Base-by-base conservation (phyloP, 2,113 vertebrate species). In the Scophthalmus maximus region DNA sequence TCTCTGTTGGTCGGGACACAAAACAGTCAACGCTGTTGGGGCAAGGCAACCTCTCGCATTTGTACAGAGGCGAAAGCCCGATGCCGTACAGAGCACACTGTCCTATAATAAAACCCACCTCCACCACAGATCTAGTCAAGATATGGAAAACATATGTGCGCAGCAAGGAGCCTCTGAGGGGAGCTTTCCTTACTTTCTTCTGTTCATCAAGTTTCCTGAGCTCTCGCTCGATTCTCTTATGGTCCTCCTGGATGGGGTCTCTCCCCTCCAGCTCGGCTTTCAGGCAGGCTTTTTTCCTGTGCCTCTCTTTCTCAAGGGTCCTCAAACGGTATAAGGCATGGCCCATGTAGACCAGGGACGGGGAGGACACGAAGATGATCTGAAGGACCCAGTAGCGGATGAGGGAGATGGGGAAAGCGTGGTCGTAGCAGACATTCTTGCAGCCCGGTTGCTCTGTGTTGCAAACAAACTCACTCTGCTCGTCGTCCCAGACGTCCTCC, bases 381-480 rank as follows among this genome's bases (percentile, higher is more conserved):
- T 98, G 96, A 56, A 99, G 91, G 1, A 99, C 96, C 96, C 97
- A 99, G 88, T 96, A 99, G 42, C 96, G 94, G 78, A 98, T 97
- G 60, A 98, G 91, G 68, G 97, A 98, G 84, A 98, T 97, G 36
- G 96, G 96, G 78, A 99, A 99, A 1, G 96, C 97, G 90, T 95
- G 93, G 87, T 98, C 96, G 0, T 99, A 98, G 62, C 96, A 99
- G 70, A 98, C 93, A 0, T 94, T 98, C 83, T 89, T 96, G 92
- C 97, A 99, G 52, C 97, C 98, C 0, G 97, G 96, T 77, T 99
- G 97, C 74, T 97, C 95, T 0, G 96, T 98, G 91, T 99, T 99
- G 87, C 97, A 99, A 51, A 95, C 93, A 88, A 98, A 99, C 72
- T 96, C 95, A 0, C 94, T 96, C 79, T 98, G 96, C 71, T 98